A percentile compares a stretch with the other conserved stretches of the same genome.
phyloP scores from a whole-genome alignment of 1,140 invertebrate genomes.

The Nephila pilipes region DNA sequence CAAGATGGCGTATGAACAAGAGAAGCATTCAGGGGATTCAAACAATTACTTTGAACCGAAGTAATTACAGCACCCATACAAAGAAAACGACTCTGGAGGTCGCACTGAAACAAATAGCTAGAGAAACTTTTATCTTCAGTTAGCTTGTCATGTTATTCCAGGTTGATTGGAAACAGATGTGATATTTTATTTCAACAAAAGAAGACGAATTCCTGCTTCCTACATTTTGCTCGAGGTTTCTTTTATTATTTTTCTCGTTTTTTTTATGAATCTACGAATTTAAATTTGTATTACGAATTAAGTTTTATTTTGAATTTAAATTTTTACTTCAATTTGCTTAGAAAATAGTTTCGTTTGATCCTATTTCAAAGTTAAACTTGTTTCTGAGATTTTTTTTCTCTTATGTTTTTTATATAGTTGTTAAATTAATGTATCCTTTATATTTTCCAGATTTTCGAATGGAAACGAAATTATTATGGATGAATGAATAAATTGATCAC shows the following conservation, averaged over 20 bases:
- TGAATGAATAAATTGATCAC: too few relatives aligned
- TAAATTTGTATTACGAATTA: too few relatives aligned
- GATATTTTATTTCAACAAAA: constrained; percentile 49
- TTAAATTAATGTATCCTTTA: too few relatives aligned
- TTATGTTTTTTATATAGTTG: too few relatives aligned
- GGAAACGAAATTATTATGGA: too few relatives aligned
- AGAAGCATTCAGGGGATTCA: constrained; percentile 41
- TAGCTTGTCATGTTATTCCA: neutral
- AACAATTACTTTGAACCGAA: constrained; percentile 40
- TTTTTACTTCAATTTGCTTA: too few relatives aligned
- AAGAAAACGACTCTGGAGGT: constrained; percentile 29
- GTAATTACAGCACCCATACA: constrained; percentile 16
- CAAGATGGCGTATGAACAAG: constrained; percentile 34
- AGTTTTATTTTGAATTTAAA: too few relatives aligned
- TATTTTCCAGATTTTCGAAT: too few relatives aligned
- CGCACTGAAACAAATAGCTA: constrained; percentile 30
- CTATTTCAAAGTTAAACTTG: too few relatives aligned
- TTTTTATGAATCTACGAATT: too few relatives aligned
- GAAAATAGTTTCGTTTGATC: too few relatives aligned
- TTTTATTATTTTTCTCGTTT: neutral
- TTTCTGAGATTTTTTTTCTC: too few relatives aligned
- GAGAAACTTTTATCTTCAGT: neutral
- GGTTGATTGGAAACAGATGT: constrained; percentile 22
- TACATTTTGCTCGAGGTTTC: neutral
- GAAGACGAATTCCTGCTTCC: neutral